Percentiles rank a stretch among this genome's conserved stretches.
phyloP scores from a whole-genome alignment of 2,797 vertebrate species.

The Eospalax fontanierii region DNA sequence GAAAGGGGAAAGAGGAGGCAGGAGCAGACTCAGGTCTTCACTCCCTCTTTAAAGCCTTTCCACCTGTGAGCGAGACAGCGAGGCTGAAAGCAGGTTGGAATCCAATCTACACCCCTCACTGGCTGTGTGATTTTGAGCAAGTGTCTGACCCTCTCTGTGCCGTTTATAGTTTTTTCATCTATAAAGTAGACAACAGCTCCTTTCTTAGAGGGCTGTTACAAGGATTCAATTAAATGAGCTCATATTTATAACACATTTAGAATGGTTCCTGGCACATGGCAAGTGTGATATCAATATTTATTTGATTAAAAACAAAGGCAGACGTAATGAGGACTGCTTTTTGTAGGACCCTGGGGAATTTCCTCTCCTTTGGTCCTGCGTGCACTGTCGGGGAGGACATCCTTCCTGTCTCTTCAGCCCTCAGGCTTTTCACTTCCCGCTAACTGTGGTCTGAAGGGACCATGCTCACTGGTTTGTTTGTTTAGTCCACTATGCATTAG shows the following conservation, averaged over 20 bases:
- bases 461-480: fast-evolving
- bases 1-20: background rate
- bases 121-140: background rate
- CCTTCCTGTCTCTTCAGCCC: background rate
- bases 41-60: background rate
- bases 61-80: background rate
- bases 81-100: background rate
- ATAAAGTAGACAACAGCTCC: background rate
- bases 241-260: background rate
- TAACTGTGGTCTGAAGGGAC: background rate
- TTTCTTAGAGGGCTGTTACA: background rate
- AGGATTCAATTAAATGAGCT: background rate
- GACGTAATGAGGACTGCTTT: background rate
- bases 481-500: background rate
- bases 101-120: background rate
- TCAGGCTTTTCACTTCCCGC: background rate
- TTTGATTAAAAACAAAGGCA: background rate
- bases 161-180: background rate
- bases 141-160: background rate
- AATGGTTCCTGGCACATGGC: background rate
- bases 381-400: background rate
- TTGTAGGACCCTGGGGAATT: background rate
- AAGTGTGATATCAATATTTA: background rate
- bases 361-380: fast-evolving
- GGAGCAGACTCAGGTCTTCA: background rate